Base-by-base conservation (phyloP, 2,113 vertebrate genomes). In the Turdus rufiventris region DNA sequence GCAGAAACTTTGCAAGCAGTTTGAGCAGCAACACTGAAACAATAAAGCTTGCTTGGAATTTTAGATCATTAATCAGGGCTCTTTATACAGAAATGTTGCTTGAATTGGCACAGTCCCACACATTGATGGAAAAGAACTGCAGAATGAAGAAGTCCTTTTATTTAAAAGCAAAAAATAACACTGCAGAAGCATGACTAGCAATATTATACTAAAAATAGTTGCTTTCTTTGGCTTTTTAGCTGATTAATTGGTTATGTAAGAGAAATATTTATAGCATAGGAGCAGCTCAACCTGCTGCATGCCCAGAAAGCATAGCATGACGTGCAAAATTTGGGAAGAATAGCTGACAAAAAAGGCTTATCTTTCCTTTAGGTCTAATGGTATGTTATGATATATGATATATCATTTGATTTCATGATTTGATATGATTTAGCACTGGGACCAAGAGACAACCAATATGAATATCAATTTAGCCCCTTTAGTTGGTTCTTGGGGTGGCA, bases 181-280 rank as follows among this genome's bases (percentile, higher is more conserved):
- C 93, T 89, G 74, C 42, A 90, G 88, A 93, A 93, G 78, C 91
- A 95, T 96, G 95, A 95, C 85, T 94, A 80, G 93, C 68, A 92
- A 88, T 94, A 95, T 94, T 94, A 83, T 63, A 61, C 92, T 93
- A 94, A 91, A 96, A 96, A 96, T 94, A 95, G 91, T 86, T 93
- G 65, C 85, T 86, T 89, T 94, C 85, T 94, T 94, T 94, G 94
- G 89, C 88, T 93, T 96, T 89, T 95, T 94, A 93, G 92, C 78
- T 95, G 91, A 96, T 96, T 96, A 96, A 97, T 96, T 96, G 67
- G 74, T 97, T 95, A 95, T 90, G 48, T 94, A 96, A 96, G 82
- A 90, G 80, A 85, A 91, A 38, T 91, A 95, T 96, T 95, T 94
- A 94, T 96, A 95, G 86, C 56, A 40, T 31, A 92, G 83, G 45